Conservation (phyloP, 2,113 vertebrate genomes). For the Heptranchias perlo region DNA sequence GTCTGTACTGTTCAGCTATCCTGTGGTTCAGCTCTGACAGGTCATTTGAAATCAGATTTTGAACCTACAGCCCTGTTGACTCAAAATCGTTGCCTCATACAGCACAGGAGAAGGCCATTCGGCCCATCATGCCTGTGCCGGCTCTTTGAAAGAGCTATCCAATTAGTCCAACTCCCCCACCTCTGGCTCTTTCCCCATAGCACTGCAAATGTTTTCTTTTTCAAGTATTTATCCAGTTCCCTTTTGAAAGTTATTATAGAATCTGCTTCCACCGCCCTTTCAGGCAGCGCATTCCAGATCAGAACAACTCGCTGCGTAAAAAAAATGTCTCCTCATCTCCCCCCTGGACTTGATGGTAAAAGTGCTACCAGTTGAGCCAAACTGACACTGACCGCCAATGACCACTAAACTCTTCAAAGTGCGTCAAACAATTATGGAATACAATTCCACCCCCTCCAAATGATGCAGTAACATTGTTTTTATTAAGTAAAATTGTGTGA, state of each 20-base stretch:
- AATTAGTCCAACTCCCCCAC: background rate
- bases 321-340: background rate
- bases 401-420: background rate
- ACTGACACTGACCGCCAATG: background rate
- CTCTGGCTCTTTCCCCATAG: background rate
- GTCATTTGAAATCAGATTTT: background rate
- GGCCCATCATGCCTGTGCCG: background rate
- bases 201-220: too few relatives aligned
- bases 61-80: background rate
- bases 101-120: background rate
- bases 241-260: too few relatives aligned
- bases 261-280: background rate
- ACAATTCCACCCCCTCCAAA: background rate
- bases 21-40: background rate
- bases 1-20: background rate
- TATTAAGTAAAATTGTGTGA: background rate
- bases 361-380: background rate
- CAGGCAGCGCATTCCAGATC: background rate
- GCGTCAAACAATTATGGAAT: background rate
- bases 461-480: background rate
- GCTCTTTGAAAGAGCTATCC: background rate
- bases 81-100: background rate
- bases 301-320: background rate
- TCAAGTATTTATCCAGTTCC: too few relatives aligned
- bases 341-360: too few relatives aligned